Evolutionary conservation across 2,113 vertebrate species (phyloP).

Genomic region (Macheiramphus alcinus): DNA sequence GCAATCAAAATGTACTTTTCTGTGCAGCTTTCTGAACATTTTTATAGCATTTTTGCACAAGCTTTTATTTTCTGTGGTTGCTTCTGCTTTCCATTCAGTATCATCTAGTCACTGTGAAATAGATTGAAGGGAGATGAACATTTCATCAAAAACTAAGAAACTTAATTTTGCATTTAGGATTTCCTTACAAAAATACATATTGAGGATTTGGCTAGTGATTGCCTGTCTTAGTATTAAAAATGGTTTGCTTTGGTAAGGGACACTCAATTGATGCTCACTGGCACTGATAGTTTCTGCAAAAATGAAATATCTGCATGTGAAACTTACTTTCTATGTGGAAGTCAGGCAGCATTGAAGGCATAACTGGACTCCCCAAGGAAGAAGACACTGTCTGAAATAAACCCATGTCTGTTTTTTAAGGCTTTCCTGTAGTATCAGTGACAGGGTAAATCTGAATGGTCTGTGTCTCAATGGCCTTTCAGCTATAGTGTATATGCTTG

Average conservation of each 20-base stretch:
- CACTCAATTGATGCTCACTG: background rate
- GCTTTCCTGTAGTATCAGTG: background rate
- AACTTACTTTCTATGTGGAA: background rate
- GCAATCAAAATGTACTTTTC: background rate
- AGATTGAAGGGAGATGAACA: background rate
- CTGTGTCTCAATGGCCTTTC: background rate
- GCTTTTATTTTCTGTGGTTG: background rate
- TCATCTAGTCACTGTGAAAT: background rate
- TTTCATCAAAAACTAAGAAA: background rate
- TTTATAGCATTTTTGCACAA: background rate
- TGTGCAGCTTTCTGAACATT: background rate
- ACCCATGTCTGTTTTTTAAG: background rate
- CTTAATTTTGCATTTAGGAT: background rate
- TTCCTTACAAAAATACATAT: background rate
- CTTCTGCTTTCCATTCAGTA: background rate
- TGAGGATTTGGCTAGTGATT: background rate
- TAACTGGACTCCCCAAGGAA: background rate
- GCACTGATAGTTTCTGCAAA: background rate
- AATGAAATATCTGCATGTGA: background rate
- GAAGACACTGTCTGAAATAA: background rate
- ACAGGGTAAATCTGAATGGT: background rate
- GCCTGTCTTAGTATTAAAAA: background rate
- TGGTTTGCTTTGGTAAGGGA: background rate
- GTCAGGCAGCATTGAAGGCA: background rate
- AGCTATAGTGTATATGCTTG: background rate